These are phyloP conservation scores for Eriosoma lanigerum DNA, from an alignment of 1,140 invertebrate genomes.

Conservation along the genomic window DNA sequence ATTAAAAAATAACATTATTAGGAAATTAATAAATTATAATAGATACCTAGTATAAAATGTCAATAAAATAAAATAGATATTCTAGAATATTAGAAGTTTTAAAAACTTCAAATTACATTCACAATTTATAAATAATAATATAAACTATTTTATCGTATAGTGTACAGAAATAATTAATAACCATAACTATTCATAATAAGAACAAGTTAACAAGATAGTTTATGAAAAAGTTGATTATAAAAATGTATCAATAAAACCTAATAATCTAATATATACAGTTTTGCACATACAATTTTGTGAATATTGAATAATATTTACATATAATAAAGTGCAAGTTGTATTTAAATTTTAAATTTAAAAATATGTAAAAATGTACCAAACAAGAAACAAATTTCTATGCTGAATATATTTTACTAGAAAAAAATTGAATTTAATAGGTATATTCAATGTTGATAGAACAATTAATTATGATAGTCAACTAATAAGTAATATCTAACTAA, in stretches of 20 bases:
- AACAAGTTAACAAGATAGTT: neutral
- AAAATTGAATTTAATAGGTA: too few species aligned
- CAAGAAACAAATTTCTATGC: neutral
- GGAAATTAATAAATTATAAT: too few species aligned
- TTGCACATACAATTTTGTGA: neutral
- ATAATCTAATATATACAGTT: neutral
- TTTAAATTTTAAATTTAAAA: neutral
- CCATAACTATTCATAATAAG: neutral
- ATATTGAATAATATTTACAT: slow-evolving; percentile 21
- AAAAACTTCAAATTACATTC: too few species aligned
- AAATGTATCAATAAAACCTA: neutral
- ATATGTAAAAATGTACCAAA: neutral
- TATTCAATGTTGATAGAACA: neutral
- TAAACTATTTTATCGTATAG: too few species aligned
- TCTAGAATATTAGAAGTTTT: too few species aligned
- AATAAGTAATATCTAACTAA: neutral
- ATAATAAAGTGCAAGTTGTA: neutral
- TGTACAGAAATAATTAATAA: too few species aligned
- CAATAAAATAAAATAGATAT: too few species aligned
- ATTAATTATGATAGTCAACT: neutral
- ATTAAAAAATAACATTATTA: too few species aligned
- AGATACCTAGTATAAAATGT: too few species aligned
- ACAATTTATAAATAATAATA: too few species aligned
- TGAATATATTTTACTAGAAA: too few species aligned
- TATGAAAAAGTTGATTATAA: neutral